Evolutionary conservation across 2,888 invertebrate genomes (phyloP), one percentile per base, ranked within the genome.

Genomic region (Carpatolechia fugitivella): DNA sequence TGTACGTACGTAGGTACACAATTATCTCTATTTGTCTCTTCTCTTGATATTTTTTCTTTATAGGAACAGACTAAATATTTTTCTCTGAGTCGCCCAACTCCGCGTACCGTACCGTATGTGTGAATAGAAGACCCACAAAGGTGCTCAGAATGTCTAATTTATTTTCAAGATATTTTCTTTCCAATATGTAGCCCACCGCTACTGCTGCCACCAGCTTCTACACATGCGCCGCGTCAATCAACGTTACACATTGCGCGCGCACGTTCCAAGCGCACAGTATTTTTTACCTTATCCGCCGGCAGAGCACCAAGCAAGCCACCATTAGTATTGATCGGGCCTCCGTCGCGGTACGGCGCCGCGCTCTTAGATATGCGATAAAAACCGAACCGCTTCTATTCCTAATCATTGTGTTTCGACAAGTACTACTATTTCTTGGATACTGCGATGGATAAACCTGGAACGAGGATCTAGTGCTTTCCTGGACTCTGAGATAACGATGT

Each of bases 251-350:
- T 69, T 85, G 87, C 84, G 85, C 85, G 85, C 87, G 87, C 86
- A 85, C 74, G 76, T 78, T 78, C 78, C 76, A 74, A 74, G 65
- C 74, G 69, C 75, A 70, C 66, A 10, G 72, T 78, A 72, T 80
- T 82, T 82, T 82, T 80, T 80, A 73, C 80, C 76, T 76, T 78
- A 82, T 79, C 77, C 78, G 74, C 80, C 79, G 79, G 78, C 74
- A 72, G 69, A 76, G 71, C 29, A 64, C 66, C 65, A 69, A 64
- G 61, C 75, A 8, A 40, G 38, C 57, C 24, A 33, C 24, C 54
- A n/a, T 65, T 72, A 88, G 88, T 88, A 88, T 88, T 88, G 88
- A 88, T 88, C 88, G 87, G 76, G 82, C 79, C 74, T 76, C 70
- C 75, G 81, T 76, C 80, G 77, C 74, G 82, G 70, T 74, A 80